Percentiles rank a stretch among this genome's conserved stretches.
These are phyloP conservation scores for Grallaria varia DNA, from an alignment of 2,113 vertebrate species.

Conservation along the genomic window DNA sequence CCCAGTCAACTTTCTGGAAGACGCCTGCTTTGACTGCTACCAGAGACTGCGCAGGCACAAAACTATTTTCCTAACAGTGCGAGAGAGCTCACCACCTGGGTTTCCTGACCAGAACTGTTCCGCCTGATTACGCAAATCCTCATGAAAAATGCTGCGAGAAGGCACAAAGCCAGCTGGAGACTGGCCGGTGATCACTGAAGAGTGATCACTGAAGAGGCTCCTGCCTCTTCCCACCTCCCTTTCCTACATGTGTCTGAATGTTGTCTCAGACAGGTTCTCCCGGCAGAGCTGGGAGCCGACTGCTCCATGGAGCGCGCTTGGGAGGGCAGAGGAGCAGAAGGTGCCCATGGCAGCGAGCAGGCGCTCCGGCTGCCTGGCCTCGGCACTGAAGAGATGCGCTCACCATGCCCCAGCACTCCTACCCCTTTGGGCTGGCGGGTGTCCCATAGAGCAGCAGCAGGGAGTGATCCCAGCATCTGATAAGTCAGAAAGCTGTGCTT, in stretches of 20 bases:
- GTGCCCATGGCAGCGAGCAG: not conserved
- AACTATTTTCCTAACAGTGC: not conserved
- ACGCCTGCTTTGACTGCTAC: not conserved
- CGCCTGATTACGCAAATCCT: not conserved
- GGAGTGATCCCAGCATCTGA: not conserved
- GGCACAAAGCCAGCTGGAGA: not conserved
- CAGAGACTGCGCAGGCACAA: not conserved
- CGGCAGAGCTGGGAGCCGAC: not conserved
- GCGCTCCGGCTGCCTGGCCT: not conserved
- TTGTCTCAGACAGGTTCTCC: not conserved
- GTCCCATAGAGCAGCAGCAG: not conserved
- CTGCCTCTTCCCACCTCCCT: not conserved
- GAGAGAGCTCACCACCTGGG: not conserved
- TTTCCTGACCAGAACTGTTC: not conserved
- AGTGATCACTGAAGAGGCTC: too few species aligned
- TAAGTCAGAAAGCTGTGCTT: not conserved
- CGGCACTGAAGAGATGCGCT: too few species aligned
- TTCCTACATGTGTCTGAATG: not conserved
- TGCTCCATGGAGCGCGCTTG: not conserved
- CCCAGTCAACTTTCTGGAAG: not conserved
- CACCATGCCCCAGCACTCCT: not conserved
- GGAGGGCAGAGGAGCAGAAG: not conserved
- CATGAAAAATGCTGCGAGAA: not conserved
- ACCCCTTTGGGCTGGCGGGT: not conserved
- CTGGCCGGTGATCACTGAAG: accelerated